Conservation (phyloP, 2,797 vertebrate species). For the Mus caroli region DNA sequence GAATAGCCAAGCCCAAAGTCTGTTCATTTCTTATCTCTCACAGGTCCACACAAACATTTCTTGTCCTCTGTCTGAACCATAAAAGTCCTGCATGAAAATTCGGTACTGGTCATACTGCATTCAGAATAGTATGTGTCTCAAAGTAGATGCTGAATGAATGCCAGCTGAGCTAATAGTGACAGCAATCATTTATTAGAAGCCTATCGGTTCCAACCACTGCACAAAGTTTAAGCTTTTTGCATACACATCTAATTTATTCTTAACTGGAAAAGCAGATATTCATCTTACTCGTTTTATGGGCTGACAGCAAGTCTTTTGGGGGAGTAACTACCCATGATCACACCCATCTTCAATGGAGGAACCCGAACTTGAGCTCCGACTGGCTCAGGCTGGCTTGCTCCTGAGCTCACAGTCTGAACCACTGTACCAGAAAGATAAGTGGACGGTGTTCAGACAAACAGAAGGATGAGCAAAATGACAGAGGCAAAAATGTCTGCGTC, state of each 20-base stretch:
- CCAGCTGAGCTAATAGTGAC: neutral
- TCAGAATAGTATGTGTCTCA: neutral
- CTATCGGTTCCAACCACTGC: neutral
- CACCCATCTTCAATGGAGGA: neutral
- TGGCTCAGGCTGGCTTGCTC: neutral
- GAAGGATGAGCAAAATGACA: neutral
- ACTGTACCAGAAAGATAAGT: neutral
- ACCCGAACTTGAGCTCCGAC: neutral
- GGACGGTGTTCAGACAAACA: too few relatives aligned
- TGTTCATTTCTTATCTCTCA: neutral
- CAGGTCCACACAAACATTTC: neutral
- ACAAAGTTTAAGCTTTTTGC: slow-evolving; percentile 4
- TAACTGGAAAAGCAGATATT: slow-evolving; percentile 23
- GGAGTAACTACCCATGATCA: neutral
- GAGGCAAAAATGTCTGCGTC: neutral
- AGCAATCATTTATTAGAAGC: slow-evolving; percentile 20
- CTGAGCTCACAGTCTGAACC: neutral
- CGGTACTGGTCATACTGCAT: neutral
- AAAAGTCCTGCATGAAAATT: slow-evolving; percentile 8
- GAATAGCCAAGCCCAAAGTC: neutral
- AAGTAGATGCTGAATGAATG: neutral
- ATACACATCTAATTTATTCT: neutral
- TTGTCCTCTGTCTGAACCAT: neutral
- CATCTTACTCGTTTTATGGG: slow-evolving; percentile 40
- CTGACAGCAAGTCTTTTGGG: neutral